phyloP scores from a whole-genome alignment of 2,888 invertebrate species.

The Phymatocera aterrima region DNA sequence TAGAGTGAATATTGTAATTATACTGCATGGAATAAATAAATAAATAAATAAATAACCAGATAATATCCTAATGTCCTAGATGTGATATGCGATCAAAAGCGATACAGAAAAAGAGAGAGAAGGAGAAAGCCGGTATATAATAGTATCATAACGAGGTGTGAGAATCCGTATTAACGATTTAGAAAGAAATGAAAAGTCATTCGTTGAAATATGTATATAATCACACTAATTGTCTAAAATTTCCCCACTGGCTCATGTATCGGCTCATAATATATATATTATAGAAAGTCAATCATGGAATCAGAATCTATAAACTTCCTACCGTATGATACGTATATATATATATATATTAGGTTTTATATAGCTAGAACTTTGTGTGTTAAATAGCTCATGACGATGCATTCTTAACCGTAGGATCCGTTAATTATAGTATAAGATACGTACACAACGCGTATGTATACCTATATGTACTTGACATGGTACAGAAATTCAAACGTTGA shows the following conservation, averaged over 20 bases:
- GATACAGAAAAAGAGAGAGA: no score
- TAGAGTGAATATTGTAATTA: background rate
- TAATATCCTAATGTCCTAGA: background rate
- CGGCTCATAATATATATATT: background rate
- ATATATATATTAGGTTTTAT: background rate
- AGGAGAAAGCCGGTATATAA: no score
- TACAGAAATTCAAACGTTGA: slow-evolving; percentile 16
- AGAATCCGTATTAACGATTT: background rate
- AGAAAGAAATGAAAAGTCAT: background rate
- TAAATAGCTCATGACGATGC: slow-evolving; percentile 17
- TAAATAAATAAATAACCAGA: background rate
- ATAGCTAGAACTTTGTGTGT: slow-evolving; percentile 1
- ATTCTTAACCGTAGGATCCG: background rate
- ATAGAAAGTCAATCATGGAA: slow-evolving; percentile 13
- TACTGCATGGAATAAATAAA: background rate
- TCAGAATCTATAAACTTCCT: background rate
- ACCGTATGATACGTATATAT: background rate
- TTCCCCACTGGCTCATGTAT: no score
- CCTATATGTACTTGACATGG: slow-evolving; percentile 23
- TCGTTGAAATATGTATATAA: background rate
- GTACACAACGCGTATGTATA: no score
- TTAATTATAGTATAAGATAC: slow-evolving; percentile 1
- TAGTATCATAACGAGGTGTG: background rate
- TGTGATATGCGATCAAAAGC: no score
- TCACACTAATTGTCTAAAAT: background rate